Evolutionary conservation across 2,113 vertebrate species (phyloP).

Genomic region (Eclectus roratus): DNA sequence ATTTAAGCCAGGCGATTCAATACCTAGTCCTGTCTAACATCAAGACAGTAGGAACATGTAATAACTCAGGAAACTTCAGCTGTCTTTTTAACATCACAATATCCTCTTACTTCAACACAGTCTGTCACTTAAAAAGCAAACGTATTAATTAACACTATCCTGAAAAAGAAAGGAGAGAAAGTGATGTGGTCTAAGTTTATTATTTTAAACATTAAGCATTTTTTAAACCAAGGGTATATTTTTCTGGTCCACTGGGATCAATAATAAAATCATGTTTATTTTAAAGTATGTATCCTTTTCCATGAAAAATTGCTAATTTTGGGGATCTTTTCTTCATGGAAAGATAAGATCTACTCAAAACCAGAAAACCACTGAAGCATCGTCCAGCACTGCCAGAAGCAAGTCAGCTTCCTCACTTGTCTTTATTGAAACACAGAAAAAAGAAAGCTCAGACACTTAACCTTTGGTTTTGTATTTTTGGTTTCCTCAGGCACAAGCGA

Average conservation of each 20-base stretch:
- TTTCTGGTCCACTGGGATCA: neutral
- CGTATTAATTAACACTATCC: neutral
- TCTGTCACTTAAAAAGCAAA: neutral
- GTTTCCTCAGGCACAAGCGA: neutral
- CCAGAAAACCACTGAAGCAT: neutral
- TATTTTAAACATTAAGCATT: neutral
- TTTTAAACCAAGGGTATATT: neutral
- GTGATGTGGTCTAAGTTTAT: neutral
- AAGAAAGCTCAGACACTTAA: slow-evolving; percentile 15
- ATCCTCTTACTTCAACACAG: neutral
- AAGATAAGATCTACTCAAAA: neutral
- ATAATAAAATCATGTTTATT: neutral
- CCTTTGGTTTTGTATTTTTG: slow-evolving; percentile 11
- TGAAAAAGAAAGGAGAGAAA: neutral
- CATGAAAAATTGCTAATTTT: neutral
- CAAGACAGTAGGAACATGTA: neutral
- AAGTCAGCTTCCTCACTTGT: neutral
- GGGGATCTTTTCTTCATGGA: neutral
- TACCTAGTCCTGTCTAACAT: neutral
- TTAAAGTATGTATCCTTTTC: neutral
- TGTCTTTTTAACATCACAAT: neutral
- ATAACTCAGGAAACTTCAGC: neutral
- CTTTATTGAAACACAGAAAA: neutral
- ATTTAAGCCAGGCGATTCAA: neutral
- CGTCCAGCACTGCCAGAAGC: neutral